Evolutionary conservation across 2,888 invertebrate genomes (phyloP).

Genomic region (Metalampra italica): DNA sequence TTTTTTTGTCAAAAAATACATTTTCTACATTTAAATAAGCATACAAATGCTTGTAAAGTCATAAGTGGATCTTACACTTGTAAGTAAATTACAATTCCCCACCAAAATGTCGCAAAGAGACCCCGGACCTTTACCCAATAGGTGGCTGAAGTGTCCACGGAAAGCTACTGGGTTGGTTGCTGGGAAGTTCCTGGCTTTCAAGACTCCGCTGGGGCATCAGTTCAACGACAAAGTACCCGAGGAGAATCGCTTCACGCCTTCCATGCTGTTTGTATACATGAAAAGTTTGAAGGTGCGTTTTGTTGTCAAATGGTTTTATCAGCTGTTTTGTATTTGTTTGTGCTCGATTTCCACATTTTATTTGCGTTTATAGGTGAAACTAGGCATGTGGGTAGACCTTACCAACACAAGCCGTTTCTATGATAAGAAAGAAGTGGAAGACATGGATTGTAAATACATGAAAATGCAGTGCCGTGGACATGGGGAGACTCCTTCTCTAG

Average conservation of each 20-base stretch:
- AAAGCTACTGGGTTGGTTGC: constrained; percentile 85
- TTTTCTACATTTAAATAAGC: constrained; percentile 17
- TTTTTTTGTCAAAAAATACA: constrained; percentile 9
- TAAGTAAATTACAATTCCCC: constrained; percentile 13
- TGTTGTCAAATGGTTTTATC: constrained; percentile 11
- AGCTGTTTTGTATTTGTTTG: constrained; percentile 12
- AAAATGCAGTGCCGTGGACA: constrained; percentile 95
- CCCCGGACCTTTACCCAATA: constrained; percentile 85
- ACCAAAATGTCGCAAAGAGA: constrained; percentile 56
- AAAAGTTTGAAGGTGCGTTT: constrained; percentile 84
- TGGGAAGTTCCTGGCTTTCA: constrained; percentile 94
- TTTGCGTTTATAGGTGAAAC: constrained; percentile 80
- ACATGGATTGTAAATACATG: constrained; percentile 87
- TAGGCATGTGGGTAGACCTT: constrained; percentile 97
- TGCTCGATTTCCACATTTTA: neutral
- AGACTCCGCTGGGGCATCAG: constrained; percentile 91
- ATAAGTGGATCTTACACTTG: constrained; percentile 8
- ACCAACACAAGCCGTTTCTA: constrained; percentile 98
- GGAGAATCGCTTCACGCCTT: constrained; percentile 89
- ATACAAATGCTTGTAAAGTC: constrained; percentile 9
- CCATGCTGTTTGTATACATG: constrained; percentile 90
- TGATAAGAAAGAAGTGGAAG: constrained; percentile 87
- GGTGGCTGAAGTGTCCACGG: constrained; percentile 93
- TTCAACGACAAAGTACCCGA: constrained; percentile 93
- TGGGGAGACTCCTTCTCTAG: constrained; percentile 92